Evolutionary conservation across 1,140 invertebrate species (phyloP).

Genomic region (Globodera rostochiensis): DNA sequence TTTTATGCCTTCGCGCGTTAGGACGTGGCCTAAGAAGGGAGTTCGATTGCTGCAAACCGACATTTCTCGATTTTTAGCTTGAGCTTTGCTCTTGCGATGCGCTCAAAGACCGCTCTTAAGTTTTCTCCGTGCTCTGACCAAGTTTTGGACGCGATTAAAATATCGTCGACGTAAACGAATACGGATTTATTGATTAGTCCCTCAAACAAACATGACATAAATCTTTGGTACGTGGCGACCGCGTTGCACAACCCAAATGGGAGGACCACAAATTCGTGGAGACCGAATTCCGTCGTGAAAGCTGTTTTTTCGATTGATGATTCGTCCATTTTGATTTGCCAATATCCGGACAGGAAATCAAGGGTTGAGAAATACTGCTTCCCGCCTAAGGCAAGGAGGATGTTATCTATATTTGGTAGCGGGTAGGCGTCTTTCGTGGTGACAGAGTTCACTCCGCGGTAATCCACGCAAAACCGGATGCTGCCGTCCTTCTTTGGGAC

Average conservation of each 20-base stretch:
- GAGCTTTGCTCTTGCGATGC: slow-evolving; percentile 42
- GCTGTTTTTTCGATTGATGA: slow-evolving; percentile 37
- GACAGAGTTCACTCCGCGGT: slow-evolving; percentile 67
- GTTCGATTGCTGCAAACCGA: slow-evolving; percentile 38
- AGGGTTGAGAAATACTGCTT: slow-evolving; percentile 62
- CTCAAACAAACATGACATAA: slow-evolving; percentile 67
- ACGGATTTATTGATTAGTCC: slow-evolving; percentile 47
- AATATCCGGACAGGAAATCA: slow-evolving; percentile 56
- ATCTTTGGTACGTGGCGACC: slow-evolving; percentile 68
- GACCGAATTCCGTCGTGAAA: slow-evolving; percentile 55
- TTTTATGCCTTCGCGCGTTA: slow-evolving; percentile 63
- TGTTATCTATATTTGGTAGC: slow-evolving; percentile 68
- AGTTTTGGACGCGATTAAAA: slow-evolving; percentile 30
- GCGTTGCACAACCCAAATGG: slow-evolving; percentile 68
- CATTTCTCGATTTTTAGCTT: slow-evolving; percentile 60
- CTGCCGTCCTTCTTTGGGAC: slow-evolving; percentile 69
- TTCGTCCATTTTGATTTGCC: slow-evolving; percentile 43
- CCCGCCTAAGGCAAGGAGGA: slow-evolving; percentile 61
- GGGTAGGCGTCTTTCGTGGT: slow-evolving; percentile 69
- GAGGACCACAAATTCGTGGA: slow-evolving; percentile 66
- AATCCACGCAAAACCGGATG: slow-evolving; percentile 68
- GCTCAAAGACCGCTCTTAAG: slow-evolving; percentile 47
- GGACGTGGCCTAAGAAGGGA: slow-evolving; percentile 66
- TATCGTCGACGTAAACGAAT: slow-evolving; percentile 67
- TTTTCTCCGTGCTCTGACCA: slow-evolving; percentile 30